Base-by-base conservation (phyloP, 1,140 invertebrate genomes). In the Zaprionus tsacasi region DNA sequence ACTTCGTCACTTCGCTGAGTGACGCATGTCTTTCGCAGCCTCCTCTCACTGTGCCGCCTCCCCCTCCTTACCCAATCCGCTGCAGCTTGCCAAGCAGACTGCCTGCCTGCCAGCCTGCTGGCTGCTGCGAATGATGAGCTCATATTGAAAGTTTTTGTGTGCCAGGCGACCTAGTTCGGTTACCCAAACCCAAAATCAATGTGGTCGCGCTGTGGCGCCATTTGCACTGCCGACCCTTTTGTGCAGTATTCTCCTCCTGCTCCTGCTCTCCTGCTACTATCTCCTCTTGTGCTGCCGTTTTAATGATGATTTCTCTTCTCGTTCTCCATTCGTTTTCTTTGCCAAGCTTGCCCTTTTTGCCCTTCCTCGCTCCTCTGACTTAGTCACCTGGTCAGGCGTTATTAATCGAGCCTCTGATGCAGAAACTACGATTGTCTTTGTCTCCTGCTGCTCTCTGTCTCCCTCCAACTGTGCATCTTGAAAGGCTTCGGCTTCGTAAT, bases 371-470 rank as follows among this genome's bases (percentile, higher is more conserved):
- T 21, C 82, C 68, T 70, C 81, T 70, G 67, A 70, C 64, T 85
- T 67, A 76, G 70, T 72, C 82, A 83, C 82, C 75, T 79, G 79
- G 71, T 86, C 82, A 82, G 79, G 82, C 79, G 71, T 87, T 86
- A 86, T 86, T 86, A 86, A 86, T 86, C 82, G 76, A 82, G 82
- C 76, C 82, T 86, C 82, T 86, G 82, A 78, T 87, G 79, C 82
- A 86, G 70, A 56, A 50, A 50, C 45, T 50, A 25, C 80, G 67
- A 82, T 82, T 79, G 80, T 82, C 25, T 48, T 21, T 43, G 17
- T 4, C 12, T 59, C 25, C n/a, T 50, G 21, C 21, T 21, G 21
- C 2, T 35, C 33, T 35, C 67, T 67, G 1, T 27, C 48, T 70
- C 60, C 45, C 59, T 58, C 57, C n/a, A 15, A 45, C n/a, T 74